A percentile compares a stretch with the other conserved stretches of the same genome.
Evolutionary conservation across 2,797 vertebrate species (phyloP).

Genomic region (Triplophysa yarkandensis): DNA sequence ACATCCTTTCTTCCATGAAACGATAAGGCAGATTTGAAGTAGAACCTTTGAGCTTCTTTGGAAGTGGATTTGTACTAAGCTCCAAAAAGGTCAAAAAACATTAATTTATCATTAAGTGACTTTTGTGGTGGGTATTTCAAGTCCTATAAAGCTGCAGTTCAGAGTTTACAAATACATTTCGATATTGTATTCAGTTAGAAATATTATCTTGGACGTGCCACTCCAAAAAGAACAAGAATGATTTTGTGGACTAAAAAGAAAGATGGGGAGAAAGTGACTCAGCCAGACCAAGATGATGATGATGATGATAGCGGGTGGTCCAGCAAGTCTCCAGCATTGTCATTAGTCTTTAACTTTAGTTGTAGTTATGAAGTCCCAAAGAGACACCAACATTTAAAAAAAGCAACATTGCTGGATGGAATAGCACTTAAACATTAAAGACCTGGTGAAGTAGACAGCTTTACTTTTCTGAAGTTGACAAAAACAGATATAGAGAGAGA

Average conservation of each 20-base stretch:
- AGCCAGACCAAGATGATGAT: background rate
- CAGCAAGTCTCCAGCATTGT: no score
- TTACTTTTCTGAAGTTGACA: slow-evolving; percentile 8
- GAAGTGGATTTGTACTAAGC: background rate
- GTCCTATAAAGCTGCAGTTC: background rate
- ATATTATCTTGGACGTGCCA: slow-evolving; percentile 27
- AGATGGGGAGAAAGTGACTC: background rate
- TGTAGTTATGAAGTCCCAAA: background rate
- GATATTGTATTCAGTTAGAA: background rate
- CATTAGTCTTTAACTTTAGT: background rate
- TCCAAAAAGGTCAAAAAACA: background rate
- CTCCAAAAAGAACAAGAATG: slow-evolving; percentile 21
- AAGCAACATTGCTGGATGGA: background rate
- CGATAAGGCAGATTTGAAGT: background rate
- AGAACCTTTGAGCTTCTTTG: background rate
- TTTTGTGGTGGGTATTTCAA: background rate
- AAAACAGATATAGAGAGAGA: background rate
- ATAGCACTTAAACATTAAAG: background rate
- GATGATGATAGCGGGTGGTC: no score
- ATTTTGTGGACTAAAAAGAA: background rate
- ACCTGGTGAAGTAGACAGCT: background rate
- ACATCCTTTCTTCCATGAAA: background rate
- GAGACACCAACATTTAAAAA: background rate
- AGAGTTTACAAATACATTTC: background rate
- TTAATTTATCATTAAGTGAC: background rate